Conservation (phyloP, 2,888 invertebrate species). For the Prenolepis imparis region DNA sequence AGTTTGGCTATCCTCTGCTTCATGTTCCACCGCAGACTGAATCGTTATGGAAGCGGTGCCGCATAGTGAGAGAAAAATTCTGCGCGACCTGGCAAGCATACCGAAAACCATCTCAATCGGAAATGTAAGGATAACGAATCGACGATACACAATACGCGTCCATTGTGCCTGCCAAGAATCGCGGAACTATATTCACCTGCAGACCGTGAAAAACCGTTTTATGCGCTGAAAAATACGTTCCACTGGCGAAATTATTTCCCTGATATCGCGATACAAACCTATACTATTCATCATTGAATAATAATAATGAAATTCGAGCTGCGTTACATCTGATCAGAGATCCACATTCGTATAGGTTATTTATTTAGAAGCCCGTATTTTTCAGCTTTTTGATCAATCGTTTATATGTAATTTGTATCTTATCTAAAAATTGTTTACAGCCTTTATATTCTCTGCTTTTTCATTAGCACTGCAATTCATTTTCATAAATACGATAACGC, state of each 20-base stretch:
- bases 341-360: background rate
- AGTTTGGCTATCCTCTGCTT: conserved; percentile 24
- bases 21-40: background rate
- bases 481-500: background rate
- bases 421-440: background rate
- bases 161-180: conserved; percentile 51
- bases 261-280: conserved; percentile 32
- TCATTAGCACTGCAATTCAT: background rate
- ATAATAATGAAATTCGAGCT: conserved; percentile 36
- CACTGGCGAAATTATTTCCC: conserved; percentile 54
- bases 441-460: background rate
- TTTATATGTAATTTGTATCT: background rate
- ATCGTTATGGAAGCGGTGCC: conserved; percentile 10
- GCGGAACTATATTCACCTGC: conserved; percentile 21
- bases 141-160: conserved; percentile 48
- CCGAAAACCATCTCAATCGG: conserved; percentile 58
- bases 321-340: conserved; percentile 5
- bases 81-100: conserved; percentile 34
- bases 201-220: conserved; percentile 55
- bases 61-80: conserved; percentile 21
- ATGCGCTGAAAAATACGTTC: conserved; percentile 55
- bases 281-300: conserved; percentile 1
- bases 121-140: conserved; percentile 61
- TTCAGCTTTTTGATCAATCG: background rate
- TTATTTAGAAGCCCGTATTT: background rate